Evolutionary conservation across 2,888 invertebrate genomes (phyloP).

Genomic region (Leucoma salicis): DNA sequence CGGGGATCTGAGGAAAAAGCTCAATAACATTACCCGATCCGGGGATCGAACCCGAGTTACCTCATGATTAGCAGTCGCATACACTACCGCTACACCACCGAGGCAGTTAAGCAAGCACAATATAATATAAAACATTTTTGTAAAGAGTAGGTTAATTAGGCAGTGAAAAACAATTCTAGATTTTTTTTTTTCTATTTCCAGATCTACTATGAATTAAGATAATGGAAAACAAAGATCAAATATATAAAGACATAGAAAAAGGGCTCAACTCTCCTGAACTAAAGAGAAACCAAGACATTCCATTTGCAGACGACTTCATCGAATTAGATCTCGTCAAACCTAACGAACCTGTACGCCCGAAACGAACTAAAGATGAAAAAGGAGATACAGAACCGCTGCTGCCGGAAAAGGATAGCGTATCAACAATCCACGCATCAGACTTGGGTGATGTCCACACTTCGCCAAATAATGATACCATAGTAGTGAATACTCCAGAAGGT

Average conservation of each 20-base stretch:
- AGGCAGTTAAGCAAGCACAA: no score
- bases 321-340: conserved; percentile 46
- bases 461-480: conserved; percentile 71
- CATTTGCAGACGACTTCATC: conserved; percentile 58
- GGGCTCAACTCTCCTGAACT: conserved; percentile 70
- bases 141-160: no score
- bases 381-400: conserved; percentile 23
- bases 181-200: conserved; percentile 42
- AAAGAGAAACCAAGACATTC: conserved; percentile 43
- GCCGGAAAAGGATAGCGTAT: conserved; percentile 25
- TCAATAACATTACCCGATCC: no score
- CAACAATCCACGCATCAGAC: conserved; percentile 59
- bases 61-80: no score
- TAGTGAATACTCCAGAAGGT: conserved; percentile 74
- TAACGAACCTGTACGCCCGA: conserved; percentile 48
- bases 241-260: conserved; percentile 49
- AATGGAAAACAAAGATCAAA: conserved; percentile 48
- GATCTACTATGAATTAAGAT: conserved; percentile 59
- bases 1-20: no score
- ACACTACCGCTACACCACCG: no score
- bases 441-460: conserved; percentile 61
- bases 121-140: no score
- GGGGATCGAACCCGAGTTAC: no score
- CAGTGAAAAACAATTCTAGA: no score
- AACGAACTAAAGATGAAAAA: conserved; percentile 43